A percentile compares a stretch with the other conserved stretches of the same genome.
Evolutionary conservation across 2,797 vertebrate genomes (phyloP).

Genomic region (Alfaro cultratus): DNA sequence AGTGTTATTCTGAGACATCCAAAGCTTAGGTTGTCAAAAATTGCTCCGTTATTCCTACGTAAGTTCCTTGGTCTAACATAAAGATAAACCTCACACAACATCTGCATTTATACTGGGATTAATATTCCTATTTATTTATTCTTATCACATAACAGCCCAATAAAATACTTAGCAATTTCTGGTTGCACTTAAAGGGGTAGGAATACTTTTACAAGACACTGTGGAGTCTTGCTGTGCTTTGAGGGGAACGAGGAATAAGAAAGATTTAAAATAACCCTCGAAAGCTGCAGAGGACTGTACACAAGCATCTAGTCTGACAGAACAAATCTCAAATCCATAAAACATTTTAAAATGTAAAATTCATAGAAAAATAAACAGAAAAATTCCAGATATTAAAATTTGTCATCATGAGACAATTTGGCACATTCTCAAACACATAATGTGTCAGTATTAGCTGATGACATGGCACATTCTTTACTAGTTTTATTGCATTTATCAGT

Average conservation of each 20-base stretch:
- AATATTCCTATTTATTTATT: not conserved
- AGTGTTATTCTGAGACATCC: not conserved
- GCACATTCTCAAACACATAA: constrained; percentile 81
- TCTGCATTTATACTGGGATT: not conserved
- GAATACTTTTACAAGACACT: constrained; percentile 4
- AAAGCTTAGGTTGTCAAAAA: not conserved
- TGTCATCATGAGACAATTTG: constrained; percentile 80
- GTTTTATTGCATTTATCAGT: constrained; percentile 81
- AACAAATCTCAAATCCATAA: constrained; percentile 75
- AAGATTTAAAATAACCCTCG: constrained; percentile 74
- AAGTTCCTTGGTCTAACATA: not conserved
- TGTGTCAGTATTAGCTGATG: constrained; percentile 74
- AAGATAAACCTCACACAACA: not conserved
- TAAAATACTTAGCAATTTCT: not conserved
- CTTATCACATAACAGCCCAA: too few species aligned
- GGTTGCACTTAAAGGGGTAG: not conserved
- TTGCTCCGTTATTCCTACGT: too few species aligned
- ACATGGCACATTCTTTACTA: constrained; percentile 80
- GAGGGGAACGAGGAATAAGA: constrained; percentile 63
- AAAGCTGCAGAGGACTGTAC: constrained; percentile 71
- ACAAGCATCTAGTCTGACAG: constrained; percentile 73
- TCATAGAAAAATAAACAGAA: constrained; percentile 73
- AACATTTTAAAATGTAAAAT: constrained; percentile 74
- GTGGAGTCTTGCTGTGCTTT: constrained; percentile 74
- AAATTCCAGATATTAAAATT: constrained; percentile 73